Evolutionary conservation across 1,140 invertebrate genomes (phyloP), one percentile per base, ranked within the genome.

Genomic region (Aculops lycopersici): DNA sequence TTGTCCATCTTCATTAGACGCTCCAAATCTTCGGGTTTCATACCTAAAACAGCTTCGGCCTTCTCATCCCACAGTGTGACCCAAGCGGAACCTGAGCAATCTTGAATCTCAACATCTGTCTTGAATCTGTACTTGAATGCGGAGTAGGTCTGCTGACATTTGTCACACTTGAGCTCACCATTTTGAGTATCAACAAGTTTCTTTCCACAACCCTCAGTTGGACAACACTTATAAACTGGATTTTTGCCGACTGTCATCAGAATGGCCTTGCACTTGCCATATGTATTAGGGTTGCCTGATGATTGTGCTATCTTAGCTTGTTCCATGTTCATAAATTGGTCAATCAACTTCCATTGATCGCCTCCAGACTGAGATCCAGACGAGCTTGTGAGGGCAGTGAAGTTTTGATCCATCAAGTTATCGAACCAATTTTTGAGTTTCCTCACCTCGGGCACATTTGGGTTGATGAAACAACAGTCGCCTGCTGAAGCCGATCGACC

Each of bases 81-180:
- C 72, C 84, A 92, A 39, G 74, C 67, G 52, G 69, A 69, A 18
- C 66, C 70, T 19, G 70, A 68, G 53, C 61, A 69, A 59, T 95
- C 88, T 1, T 71, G 70, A 24, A 92, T 58, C 49, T 71, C 71
- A 46, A 70, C 56, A 70, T 74, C 49, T 21, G 45, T 54, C 37
- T 94, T 62, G 43, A 90, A 56, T 36, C 83, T 64, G 58, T 79
- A 84, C 48, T 76, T 79, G 52, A 71, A 94, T 47, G 74, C 72
- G 0, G 71, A 68, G 53, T 66, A 78, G 43, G 79, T 74, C 37
- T 67, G 62, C 45, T 72, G 66, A 55, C 88, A 97, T 56, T 92
- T 92, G 55, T 95, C 88, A 56, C 90, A 97, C 44, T 79, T 64
- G 53, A 70, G 95, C 47, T 71, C 62, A 4, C 74, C 77, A 54